phyloP scores from a whole-genome alignment of 2,113 vertebrate genomes.

The Saguinus imperator region DNA sequence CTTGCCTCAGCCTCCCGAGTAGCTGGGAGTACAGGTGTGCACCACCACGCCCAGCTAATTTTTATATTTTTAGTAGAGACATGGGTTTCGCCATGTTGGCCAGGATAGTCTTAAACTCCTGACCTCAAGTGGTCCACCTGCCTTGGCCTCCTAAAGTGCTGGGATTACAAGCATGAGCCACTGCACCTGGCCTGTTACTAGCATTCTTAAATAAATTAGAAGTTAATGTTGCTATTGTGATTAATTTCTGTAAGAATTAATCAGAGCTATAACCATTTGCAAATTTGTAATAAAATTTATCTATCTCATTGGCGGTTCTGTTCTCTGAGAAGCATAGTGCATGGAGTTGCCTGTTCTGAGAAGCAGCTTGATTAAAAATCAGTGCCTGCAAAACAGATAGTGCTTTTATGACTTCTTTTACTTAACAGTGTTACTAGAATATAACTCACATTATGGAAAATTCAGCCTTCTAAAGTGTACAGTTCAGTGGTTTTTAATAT shows the following conservation, averaged over 20 bases:
- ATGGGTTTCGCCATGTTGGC: background rate
- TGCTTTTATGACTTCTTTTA: background rate
- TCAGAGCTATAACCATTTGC: background rate
- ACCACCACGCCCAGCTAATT: background rate
- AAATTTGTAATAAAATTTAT: background rate
- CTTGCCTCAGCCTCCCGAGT: background rate
- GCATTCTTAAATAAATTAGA: background rate
- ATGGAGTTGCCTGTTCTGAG: background rate
- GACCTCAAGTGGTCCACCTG: background rate
- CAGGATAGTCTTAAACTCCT: background rate
- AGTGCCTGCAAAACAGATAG: background rate
- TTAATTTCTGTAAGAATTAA: background rate
- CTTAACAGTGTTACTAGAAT: background rate
- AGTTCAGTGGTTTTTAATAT: background rate
- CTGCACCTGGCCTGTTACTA: background rate
- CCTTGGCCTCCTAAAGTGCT: background rate
- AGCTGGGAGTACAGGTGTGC: background rate
- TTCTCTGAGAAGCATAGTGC: accelerated
- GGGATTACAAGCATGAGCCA: background rate
- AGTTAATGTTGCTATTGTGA: background rate
- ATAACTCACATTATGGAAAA: background rate
- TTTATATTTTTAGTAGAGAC: background rate
- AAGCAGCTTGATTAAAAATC: background rate
- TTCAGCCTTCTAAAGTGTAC: background rate
- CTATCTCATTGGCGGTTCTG: accelerated